Evolutionary conservation across 2,113 vertebrate species (phyloP).

Genomic region (Scolopax mira): DNA sequence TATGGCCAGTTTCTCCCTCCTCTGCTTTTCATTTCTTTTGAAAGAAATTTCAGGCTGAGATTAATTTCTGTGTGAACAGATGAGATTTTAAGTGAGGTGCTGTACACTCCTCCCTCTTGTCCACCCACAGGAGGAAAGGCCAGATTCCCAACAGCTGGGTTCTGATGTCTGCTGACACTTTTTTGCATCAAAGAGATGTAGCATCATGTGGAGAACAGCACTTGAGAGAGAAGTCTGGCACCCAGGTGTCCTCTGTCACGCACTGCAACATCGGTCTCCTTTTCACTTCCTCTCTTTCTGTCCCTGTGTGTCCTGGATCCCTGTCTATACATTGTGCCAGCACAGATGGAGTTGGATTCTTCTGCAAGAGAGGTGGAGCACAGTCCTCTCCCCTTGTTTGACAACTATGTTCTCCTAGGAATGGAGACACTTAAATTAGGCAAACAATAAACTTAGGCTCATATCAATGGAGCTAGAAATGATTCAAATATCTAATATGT

Average conservation of each 20-base stretch:
- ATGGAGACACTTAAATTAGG: neutral
- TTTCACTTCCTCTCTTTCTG: neutral
- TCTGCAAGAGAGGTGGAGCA: neutral
- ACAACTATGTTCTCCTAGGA: neutral
- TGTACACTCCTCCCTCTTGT: neutral
- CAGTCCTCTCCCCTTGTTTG: neutral
- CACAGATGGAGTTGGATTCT: neutral
- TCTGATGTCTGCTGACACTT: neutral
- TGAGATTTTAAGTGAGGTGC: neutral
- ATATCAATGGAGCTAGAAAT: neutral
- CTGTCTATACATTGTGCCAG: neutral
- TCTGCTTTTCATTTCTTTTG: neutral
- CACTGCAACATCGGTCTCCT: neutral
- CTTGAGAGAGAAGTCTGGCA: neutral
- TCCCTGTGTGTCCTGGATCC: neutral
- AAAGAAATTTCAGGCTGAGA: neutral
- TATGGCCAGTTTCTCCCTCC: neutral
- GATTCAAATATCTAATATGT: neutral
- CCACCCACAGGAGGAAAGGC: neutral
- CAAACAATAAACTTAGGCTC: neutral
- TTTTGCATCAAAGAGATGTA: neutral
- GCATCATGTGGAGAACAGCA: neutral
- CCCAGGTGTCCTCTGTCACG: neutral
- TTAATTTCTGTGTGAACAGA: neutral
- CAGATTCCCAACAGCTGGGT: neutral